A percentile compares a stretch with the other conserved stretches of the same genome.
Evolutionary conservation across 1,140 invertebrate genomes (phyloP).

Genomic region (Achroia grisella): DNA sequence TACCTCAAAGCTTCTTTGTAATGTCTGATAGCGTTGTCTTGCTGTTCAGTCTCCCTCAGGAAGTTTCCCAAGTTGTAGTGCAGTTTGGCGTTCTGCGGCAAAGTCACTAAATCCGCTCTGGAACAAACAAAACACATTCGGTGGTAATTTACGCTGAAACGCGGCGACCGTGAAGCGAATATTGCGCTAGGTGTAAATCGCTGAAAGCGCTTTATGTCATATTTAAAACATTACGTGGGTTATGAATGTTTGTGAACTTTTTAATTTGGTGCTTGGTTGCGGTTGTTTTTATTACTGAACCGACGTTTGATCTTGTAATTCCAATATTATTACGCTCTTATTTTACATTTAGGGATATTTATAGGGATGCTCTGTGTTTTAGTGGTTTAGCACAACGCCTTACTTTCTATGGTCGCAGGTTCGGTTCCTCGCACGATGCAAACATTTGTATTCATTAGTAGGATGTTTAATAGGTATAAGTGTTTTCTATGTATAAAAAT

Average conservation of each 20-base stretch:
- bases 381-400: too few relatives aligned
- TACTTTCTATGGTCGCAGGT: too few relatives aligned
- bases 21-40: constrained; percentile 83
- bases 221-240: constrained; percentile 12
- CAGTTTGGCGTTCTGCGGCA: constrained; percentile 93
- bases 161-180: constrained; percentile 19
- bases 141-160: constrained; percentile 32
- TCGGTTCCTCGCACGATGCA: too few relatives aligned
- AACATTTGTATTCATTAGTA: too few relatives aligned
- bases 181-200: constrained; percentile 26
- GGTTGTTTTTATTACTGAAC: too few relatives aligned
- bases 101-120: constrained; percentile 85
- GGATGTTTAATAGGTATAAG: too few relatives aligned
- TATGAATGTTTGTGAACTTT: constrained; percentile 2
- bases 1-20: constrained; percentile 89
- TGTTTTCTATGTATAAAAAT: too few relatives aligned
- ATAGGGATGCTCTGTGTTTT: too few relatives aligned
- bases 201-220: constrained; percentile 15
- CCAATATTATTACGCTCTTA: too few relatives aligned
- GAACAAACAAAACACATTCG: constrained; percentile 64
- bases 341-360: too few relatives aligned
- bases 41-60: constrained; percentile 82
- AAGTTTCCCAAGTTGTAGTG: constrained; percentile 95
- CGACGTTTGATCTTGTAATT: too few relatives aligned
- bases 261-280: neutral